Conservation (phyloP, 2,888 invertebrate genomes). For the Noctua comes region DNA sequence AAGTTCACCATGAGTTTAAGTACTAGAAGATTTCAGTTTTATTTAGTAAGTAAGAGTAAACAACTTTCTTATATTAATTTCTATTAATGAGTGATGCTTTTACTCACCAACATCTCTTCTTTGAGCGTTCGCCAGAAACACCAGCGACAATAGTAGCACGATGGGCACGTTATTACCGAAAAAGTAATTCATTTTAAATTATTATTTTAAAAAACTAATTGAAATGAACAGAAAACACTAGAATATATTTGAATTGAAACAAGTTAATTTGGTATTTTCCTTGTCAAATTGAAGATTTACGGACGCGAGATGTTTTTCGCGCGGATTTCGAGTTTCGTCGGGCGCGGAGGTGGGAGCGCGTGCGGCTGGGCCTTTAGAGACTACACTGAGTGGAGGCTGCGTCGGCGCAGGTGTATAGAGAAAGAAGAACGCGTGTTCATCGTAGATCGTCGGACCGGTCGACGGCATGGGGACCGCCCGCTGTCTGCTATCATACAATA, state of each 20-base stretch:
- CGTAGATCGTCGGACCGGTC: conserved; percentile 75
- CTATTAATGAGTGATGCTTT: not conserved
- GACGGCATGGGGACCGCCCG: conserved; percentile 69
- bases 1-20: not conserved
- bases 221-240: conserved; percentile 27
- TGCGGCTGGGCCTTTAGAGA: conserved; percentile 83
- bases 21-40: not conserved
- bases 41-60: not conserved
- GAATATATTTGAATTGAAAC: conserved; percentile 46
- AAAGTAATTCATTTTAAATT: conserved; percentile 79
- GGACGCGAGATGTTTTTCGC: conserved; percentile 83
- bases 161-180: conserved; percentile 81
- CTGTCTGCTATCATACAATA: conserved; percentile 69
- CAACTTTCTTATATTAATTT: conserved; percentile 9
- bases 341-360: conserved; percentile 78
- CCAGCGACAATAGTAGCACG: conserved; percentile 84
- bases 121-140: conserved; percentile 86
- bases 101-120: conserved; percentile 87
- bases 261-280: conserved; percentile 17
- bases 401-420: conserved; percentile 76
- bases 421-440: conserved; percentile 73
- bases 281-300: conserved; percentile 21
- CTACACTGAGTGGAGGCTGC: conserved; percentile 80
- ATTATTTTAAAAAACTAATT: not conserved
- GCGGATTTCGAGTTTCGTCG: conserved; percentile 70